A percentile compares a stretch with the other conserved stretches of the same genome.
These are phyloP conservation scores for Orientallactaga bullata DNA, from an alignment of 2,113 vertebrate genomes.

Conservation along the genomic window DNA sequence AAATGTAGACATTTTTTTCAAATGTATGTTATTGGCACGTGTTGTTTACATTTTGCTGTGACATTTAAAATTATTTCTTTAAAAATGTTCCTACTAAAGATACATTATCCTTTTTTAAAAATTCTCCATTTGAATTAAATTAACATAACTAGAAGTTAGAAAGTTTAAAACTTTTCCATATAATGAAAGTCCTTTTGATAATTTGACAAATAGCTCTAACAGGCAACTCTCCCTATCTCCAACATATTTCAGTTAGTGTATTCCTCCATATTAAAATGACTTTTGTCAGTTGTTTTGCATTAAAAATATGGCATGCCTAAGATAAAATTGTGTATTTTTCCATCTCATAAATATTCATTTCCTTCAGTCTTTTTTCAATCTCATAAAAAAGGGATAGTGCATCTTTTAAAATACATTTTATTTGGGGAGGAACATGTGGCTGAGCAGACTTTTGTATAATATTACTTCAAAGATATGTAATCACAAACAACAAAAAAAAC, in stretches of 20 bases:
- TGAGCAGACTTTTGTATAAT: slow-evolving; percentile 86
- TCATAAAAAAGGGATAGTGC: slow-evolving; percentile 87
- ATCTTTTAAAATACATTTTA: slow-evolving; percentile 88
- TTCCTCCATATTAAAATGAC: slow-evolving; percentile 80
- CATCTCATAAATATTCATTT: slow-evolving; percentile 79
- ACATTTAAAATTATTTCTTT: slow-evolving; percentile 83
- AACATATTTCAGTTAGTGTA: slow-evolving; percentile 77
- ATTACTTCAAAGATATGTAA: slow-evolving; percentile 84
- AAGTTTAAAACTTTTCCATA: slow-evolving; percentile 80
- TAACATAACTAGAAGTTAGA: slow-evolving; percentile 80
- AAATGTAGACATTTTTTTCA: slow-evolving; percentile 87
- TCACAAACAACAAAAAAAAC: slow-evolving; percentile 79
- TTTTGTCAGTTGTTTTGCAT: slow-evolving; percentile 75
- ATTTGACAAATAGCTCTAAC: slow-evolving; percentile 78
- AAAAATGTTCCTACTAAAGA: slow-evolving; percentile 86
- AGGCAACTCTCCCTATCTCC: slow-evolving; percentile 69
- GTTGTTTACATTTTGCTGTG: slow-evolving; percentile 89
- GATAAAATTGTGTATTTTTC: slow-evolving; percentile 77
- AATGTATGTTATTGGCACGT: slow-evolving; percentile 85
- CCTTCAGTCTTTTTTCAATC: slow-evolving; percentile 78
- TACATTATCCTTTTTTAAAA: slow-evolving; percentile 88
- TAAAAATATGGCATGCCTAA: slow-evolving; percentile 79
- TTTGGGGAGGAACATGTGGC: slow-evolving; percentile 84
- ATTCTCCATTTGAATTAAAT: slow-evolving; percentile 80
- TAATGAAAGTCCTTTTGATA: slow-evolving; percentile 80